Evolutionary conservation across 2,113 vertebrate genomes (phyloP).

Genomic region (Dascyllus trimaculatus): DNA sequence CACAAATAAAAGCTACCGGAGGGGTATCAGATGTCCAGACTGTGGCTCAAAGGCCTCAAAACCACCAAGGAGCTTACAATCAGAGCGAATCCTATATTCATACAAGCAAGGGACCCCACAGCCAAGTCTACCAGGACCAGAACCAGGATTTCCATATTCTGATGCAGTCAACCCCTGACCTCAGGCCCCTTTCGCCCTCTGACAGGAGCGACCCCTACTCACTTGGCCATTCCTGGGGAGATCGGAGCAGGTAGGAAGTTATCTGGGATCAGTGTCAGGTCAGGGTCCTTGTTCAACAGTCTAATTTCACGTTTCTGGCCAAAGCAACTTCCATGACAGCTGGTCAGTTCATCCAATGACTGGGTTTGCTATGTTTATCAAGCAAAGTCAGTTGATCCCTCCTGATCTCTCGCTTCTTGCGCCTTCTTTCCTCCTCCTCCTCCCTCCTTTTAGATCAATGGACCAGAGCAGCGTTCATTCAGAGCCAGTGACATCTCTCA

Average conservation of each 20-base stretch:
- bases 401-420: background rate
- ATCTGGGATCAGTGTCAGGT: background rate
- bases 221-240: slow-evolving; percentile 22
- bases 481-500: slow-evolving; percentile 35
- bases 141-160: slow-evolving; percentile 28
- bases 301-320: too few species aligned
- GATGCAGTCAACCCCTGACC: slow-evolving; percentile 13
- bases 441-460: slow-evolving; percentile 45
- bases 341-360: background rate
- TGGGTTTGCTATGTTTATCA: background rate
- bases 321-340: too few species aligned
- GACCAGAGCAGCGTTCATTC: slow-evolving; percentile 69
- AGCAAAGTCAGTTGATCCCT: background rate
- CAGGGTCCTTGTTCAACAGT: background rate
- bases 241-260: slow-evolving; percentile 48
- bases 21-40: slow-evolving; percentile 65
- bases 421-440: background rate
- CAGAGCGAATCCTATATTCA: slow-evolving; percentile 24
- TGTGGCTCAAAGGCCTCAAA: slow-evolving; percentile 16
- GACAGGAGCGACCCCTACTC: slow-evolving; percentile 71
- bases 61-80: slow-evolving; percentile 21
- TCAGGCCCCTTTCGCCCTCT: slow-evolving; percentile 43
- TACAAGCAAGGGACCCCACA: slow-evolving; percentile 6
- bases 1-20: slow-evolving; percentile 55
- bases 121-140: slow-evolving; percentile 40